Evolutionary conservation across 1,140 invertebrate species (phyloP).

Genomic region (Saccostrea cuccullata): DNA sequence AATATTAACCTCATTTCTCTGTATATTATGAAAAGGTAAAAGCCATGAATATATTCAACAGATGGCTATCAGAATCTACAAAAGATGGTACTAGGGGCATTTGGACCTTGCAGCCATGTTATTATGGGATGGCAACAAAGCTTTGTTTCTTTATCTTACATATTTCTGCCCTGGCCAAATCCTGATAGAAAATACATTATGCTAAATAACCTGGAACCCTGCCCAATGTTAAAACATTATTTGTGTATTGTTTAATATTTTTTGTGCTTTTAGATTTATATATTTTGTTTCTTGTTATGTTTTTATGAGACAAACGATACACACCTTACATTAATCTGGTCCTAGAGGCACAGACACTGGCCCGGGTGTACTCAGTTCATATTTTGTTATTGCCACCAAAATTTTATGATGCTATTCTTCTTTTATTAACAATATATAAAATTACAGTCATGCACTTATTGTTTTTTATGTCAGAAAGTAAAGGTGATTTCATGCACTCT

Average conservation of each 20-base stretch:
- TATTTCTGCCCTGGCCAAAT: neutral
- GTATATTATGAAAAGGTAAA: conserved; percentile 4
- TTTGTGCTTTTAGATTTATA: neutral
- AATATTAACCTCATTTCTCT: neutral
- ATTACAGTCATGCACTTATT: conserved; percentile 32
- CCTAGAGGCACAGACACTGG: neutral
- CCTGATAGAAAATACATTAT: conserved; percentile 21
- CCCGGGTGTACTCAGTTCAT: neutral
- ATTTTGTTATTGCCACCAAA: neutral
- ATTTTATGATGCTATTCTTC: neutral
- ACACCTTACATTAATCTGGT: neutral
- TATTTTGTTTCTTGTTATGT: neutral
- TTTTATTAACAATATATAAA: neutral
- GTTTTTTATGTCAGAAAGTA: conserved; percentile 16
- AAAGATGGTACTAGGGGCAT: neutral
- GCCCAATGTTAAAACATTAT: conserved; percentile 6
- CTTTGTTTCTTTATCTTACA: conserved; percentile 21
- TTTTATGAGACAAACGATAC: neutral
- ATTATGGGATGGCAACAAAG: neutral
- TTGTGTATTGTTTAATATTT: conserved; percentile 12
- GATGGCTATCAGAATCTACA: neutral
- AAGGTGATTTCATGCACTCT: neutral
- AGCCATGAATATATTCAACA: conserved; percentile 30
- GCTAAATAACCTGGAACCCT: neutral
- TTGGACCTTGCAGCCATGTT: neutral